Conservation (phyloP, 2,113 vertebrate species). For the Stercorarius parasiticus region DNA sequence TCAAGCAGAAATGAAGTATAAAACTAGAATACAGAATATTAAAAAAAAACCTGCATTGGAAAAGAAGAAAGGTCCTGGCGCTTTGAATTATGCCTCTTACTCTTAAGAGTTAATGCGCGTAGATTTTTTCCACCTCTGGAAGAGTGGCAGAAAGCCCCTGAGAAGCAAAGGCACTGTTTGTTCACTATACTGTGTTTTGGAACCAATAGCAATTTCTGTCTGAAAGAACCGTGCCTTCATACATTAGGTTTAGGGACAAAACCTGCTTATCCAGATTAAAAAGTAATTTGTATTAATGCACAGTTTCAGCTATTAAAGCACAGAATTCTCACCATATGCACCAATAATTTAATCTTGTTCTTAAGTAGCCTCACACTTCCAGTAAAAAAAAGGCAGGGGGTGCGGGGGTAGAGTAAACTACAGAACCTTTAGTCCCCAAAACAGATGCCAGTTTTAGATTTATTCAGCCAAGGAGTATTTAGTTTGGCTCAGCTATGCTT, state of each 20-base stretch:
- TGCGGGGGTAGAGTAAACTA: conserved; percentile 31
- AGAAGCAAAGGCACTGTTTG: not conserved
- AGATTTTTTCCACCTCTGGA: not conserved
- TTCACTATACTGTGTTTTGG: not conserved
- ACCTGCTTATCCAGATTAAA: not conserved
- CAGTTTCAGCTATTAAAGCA: not conserved
- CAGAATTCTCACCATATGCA: conserved; percentile 32
- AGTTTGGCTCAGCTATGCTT: conserved; percentile 71
- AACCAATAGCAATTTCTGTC: not conserved
- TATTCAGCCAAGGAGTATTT: conserved; percentile 78
- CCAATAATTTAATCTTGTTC: conserved; percentile 65
- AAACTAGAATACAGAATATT: not conserved
- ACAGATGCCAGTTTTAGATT: conserved; percentile 75
- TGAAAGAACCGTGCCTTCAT: not conserved
- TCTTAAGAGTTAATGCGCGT: not conserved
- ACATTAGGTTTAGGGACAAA: not conserved
- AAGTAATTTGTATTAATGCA: not conserved
- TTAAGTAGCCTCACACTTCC: conserved; percentile 62
- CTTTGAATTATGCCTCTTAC: not conserved
- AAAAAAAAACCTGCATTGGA: not conserved
- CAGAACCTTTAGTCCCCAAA: conserved; percentile 73
- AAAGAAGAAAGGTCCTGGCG: not conserved
- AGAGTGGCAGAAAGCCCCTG: not conserved
- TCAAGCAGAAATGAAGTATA: not conserved
- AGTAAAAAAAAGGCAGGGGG: conserved; percentile 43